Conservation (phyloP, 2,113 vertebrate genomes). For the Nannobrachium achirus region DNA sequence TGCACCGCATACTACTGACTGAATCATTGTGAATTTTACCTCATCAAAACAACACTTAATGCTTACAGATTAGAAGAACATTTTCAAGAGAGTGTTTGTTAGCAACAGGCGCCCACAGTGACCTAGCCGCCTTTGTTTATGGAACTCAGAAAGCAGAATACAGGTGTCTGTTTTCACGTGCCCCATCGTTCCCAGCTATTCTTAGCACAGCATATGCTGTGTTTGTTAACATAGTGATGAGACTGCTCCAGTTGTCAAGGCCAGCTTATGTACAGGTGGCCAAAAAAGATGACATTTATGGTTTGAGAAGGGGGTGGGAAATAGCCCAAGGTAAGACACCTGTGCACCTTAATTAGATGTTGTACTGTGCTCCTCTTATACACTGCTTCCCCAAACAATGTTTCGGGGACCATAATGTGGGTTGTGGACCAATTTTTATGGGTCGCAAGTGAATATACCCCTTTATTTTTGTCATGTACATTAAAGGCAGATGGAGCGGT, state of each 20-base stretch:
- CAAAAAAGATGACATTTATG: too few species aligned
- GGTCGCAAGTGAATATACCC: too few species aligned
- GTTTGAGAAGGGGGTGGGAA: too few species aligned
- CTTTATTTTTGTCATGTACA: too few species aligned
- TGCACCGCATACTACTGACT: too few species aligned
- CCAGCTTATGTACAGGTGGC: too few species aligned
- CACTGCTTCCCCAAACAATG: too few species aligned
- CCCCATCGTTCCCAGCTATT: slow-evolving; percentile 18
- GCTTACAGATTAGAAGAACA: neutral
- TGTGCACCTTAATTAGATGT: slow-evolving; percentile 36
- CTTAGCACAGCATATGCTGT: slow-evolving; percentile 23
- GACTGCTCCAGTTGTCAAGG: neutral
- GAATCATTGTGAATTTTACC: too few species aligned
- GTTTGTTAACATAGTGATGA: slow-evolving; percentile 18
- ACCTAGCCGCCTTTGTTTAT: neutral
- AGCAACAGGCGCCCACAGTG: neutral
- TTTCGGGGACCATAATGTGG: too few species aligned
- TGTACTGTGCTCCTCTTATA: slow-evolving; percentile 5
- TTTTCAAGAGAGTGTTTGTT: neutral
- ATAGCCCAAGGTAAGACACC: too few species aligned
- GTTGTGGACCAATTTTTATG: too few species aligned
- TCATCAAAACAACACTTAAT: neutral
- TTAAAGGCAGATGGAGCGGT: too few species aligned
- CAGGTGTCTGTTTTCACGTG: slow-evolving; percentile 17
- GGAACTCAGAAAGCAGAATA: neutral